Conservation (phyloP, 2,888 invertebrate species). For the Melitaea athalia region DNA sequence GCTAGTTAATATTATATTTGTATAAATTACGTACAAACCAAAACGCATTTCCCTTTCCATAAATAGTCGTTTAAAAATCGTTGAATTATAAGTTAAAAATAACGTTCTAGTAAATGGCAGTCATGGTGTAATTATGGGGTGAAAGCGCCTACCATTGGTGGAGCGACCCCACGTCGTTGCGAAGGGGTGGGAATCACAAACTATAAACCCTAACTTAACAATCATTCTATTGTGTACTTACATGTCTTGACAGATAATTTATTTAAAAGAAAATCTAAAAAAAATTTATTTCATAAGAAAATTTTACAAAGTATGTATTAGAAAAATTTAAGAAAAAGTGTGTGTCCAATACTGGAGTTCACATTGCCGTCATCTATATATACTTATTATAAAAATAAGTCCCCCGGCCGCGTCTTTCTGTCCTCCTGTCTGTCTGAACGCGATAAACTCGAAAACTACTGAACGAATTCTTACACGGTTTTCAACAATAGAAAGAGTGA, state of each 20-base stretch:
- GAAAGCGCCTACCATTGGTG: neutral
- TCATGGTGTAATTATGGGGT: constrained; percentile 2
- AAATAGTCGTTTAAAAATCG: neutral
- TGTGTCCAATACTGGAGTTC: no score
- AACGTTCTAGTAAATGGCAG: neutral
- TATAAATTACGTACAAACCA: neutral
- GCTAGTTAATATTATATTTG: no score
- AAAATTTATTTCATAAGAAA: no score
- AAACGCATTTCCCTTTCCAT: neutral
- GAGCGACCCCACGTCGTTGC: neutral
- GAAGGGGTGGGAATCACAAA: neutral
- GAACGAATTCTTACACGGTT: no score
- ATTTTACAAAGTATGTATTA: no score
- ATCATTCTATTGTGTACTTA: neutral
- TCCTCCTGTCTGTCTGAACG: no score
- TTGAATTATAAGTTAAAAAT: neutral
- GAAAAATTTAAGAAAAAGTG: no score
- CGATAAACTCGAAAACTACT: no score
- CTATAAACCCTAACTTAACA: neutral
- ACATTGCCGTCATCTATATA: no score
- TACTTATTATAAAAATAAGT: no score
- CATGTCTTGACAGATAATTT: neutral
- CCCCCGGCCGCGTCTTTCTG: no score
- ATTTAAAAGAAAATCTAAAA: neutral
- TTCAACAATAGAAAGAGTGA: no score